Base-by-base conservation (phyloP, 2,888 invertebrate genomes). In the Lasioglossum figueresi region DNA sequence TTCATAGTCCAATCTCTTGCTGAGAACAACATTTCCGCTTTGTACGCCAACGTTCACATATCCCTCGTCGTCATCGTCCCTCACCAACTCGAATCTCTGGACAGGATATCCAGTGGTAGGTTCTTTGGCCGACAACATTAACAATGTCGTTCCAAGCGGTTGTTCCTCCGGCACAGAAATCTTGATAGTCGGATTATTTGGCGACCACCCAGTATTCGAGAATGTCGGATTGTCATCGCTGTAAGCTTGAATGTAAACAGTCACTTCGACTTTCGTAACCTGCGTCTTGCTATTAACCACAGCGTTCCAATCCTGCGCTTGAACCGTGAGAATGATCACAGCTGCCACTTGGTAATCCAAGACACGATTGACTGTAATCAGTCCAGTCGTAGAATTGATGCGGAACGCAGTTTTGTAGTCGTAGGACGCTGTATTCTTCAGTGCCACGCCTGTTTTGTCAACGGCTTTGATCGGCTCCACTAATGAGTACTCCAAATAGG, bases 1-100 rank as follows among this genome's bases (percentile, higher is more conserved):
- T 95, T 98, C 98, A 91, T 97, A 98, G 94, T 98, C 98, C 40
- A 98, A 95, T 81, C 97, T 96, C 89, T 96, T 97, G 70, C 96
- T 97, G 2, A 98, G 95, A 5, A 97, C 97, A 0, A 98, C 96
- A 91, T 97, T 97, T 0, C 98, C 98, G 83, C 97, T 97, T 74
- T 97, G 97, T 48, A 97, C 96, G 1, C 95, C 95, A 0, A 95
- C 94, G 70, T 95, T 95, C 0, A 95, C 95, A 79, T 93, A 94
- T 0, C 92, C 92, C 52, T 94, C 94, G 5, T 94, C 94, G 48
- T 93, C 92, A 2, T 92, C 92, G 14, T 93, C 91, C 6, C 94
- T 91, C 0, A 95, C 92, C 4, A 95, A 88, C 77, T 95, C 95
- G 84, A 95, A 95, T 71, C 96, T 96, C 8, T 96, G 96, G 16